Conservation (phyloP, 2,888 invertebrate species). For the Perithous albicinctus region DNA sequence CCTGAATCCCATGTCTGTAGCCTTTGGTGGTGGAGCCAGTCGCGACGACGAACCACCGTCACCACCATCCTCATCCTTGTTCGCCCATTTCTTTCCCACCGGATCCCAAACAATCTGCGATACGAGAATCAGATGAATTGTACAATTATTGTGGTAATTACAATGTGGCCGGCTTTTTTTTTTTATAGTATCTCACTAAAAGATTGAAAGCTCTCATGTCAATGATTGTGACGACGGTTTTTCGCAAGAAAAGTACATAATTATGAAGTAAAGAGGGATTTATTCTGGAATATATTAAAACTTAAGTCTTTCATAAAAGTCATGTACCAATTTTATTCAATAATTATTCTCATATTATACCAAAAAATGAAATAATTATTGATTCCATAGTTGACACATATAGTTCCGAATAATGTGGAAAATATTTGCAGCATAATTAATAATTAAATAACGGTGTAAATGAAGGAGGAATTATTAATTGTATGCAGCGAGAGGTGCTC, state of each 20-base stretch:
- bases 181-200: conserved; percentile 6
- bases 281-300: not conserved
- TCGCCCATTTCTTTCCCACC: conserved; percentile 94
- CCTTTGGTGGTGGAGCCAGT: conserved; percentile 90
- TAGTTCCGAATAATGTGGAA: not conserved
- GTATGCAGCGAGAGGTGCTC: not conserved
- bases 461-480: not conserved
- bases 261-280: not conserved
- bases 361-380: no score
- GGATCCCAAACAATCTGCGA: conserved; percentile 96
- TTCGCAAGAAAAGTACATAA: not conserved
- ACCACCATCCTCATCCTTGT: conserved; percentile 90
- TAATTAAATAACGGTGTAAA: not conserved
- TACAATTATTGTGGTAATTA: not conserved
- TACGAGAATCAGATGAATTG: conserved; percentile 5
- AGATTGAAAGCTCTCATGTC: not conserved
- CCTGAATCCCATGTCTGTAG: conserved; percentile 86
- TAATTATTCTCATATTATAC: no score
- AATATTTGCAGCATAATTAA: not conserved
- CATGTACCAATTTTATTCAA: no score
- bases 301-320: no score
- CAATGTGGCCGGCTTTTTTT: not conserved
- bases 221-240: not conserved
- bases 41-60: conserved; percentile 86
- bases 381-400: not conserved